phyloP scores from a whole-genome alignment of 2,797 vertebrate genomes.

The Amblyopsis hoosieri region DNA sequence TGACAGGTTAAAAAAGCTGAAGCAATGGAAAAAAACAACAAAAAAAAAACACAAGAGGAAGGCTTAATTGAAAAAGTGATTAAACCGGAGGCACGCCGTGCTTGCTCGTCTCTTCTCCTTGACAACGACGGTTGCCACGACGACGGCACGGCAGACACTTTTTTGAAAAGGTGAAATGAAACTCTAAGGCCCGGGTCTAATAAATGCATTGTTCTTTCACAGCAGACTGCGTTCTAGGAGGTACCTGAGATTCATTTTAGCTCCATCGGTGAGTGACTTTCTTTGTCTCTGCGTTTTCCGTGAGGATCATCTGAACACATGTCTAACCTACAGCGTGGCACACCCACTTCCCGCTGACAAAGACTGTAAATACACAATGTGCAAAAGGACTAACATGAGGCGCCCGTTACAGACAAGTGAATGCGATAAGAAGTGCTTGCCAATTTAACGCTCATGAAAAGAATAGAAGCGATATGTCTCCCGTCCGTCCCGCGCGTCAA shows the following conservation, averaged over 20 bases:
- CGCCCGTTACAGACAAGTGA: slow-evolving; percentile 13
- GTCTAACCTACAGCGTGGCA: slow-evolving; percentile 35
- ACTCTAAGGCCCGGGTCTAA: neutral
- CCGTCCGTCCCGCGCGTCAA: slow-evolving; percentile 21
- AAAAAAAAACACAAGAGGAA: slow-evolving; percentile 5
- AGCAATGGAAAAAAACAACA: neutral
- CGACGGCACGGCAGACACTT: slow-evolving; percentile 17
- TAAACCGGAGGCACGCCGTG: slow-evolving; percentile 19
- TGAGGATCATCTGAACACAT: slow-evolving; percentile 23
- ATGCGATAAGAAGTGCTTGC: slow-evolving; percentile 15
- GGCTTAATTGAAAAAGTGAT: slow-evolving; percentile 39
- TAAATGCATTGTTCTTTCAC: slow-evolving; percentile 20
- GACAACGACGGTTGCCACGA: slow-evolving; percentile 43
- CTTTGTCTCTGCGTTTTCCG: slow-evolving; percentile 13
- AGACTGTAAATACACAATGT: slow-evolving; percentile 14
- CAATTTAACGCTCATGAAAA: slow-evolving; percentile 23
- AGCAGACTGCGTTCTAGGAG: slow-evolving; percentile 10
- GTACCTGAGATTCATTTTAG: slow-evolving; percentile 13
- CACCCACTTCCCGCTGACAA: slow-evolving; percentile 29
- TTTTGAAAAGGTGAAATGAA: slow-evolving; percentile 20
- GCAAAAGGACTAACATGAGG: slow-evolving; percentile 22
- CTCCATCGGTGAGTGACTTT: neutral
- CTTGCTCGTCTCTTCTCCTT: slow-evolving; percentile 24
- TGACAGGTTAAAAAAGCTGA: slow-evolving; percentile 25
- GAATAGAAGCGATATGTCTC: neutral